Evolutionary conservation across 2,113 vertebrate genomes (phyloP), one percentile per base, ranked within the genome.

Genomic region (Eupsittula cactorum): DNA sequence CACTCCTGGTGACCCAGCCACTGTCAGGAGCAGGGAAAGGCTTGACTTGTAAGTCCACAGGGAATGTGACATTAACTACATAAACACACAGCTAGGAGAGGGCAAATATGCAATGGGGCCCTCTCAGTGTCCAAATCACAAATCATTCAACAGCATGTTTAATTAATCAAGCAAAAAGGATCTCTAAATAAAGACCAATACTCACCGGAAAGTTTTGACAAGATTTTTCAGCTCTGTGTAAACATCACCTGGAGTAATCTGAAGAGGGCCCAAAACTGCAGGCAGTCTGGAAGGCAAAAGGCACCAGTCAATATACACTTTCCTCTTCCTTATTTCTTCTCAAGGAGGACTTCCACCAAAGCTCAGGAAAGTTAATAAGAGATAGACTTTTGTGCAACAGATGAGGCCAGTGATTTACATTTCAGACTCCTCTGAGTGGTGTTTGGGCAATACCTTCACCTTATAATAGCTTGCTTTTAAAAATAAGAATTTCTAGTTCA

Each of bases 141-240:
- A 80, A 69, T 37, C 71, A 68, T 52, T 60, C 75, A 41, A 53
- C 35, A 28, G 29, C n/a, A 76, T 6, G 24, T 73, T 80, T 68
- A 55, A 76, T 52, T 75, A 37, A 74, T 62, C 47, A 16, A 4
- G 60, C 50, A 77, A 18, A 41, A 89, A 83, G 9, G 78, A 81
- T 42, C 44, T 71, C 70, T 80, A 57, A 53, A 55, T 59, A 50
- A 64, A 86, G 52, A 92, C 29, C 55, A 62, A 75, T 27, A 98
- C 98, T 98, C 86, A 99, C 99, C 97, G 98, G 97, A 99, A 99
- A 27, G 99, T 99, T 97, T 97, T 98, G 81, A 99, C 98, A 88
- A 99, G 98, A 88, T 97, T 98, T 98, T 99, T 99, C 74, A 99
- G 96, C 91, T 99, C 98, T 16, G 97, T 97, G 44, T 98, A 98